Percentiles rank a stretch among this genome's conserved stretches.
These are phyloP conservation scores for Anastatus disparis DNA, from an alignment of 1,140 invertebrate species.

Conservation along the genomic window DNA sequence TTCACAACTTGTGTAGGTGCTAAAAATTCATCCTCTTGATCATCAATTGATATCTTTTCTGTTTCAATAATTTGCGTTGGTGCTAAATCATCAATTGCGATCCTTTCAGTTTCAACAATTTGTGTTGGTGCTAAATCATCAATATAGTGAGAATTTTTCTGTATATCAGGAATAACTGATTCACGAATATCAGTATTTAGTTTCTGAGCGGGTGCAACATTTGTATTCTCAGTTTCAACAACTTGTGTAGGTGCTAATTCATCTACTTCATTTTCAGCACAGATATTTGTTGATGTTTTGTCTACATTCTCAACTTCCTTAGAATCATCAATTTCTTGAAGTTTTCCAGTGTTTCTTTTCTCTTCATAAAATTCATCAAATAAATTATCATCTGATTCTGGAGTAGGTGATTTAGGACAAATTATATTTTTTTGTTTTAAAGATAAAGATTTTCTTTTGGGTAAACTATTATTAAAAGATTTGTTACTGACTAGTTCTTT, in stretches of 20 bases:
- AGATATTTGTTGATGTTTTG: too few species aligned
- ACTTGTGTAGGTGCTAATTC: background rate
- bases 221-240: too few species aligned
- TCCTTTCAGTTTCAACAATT: too few species aligned
- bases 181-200: too few species aligned
- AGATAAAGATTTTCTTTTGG: background rate
- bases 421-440: background rate
- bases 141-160: too few species aligned
- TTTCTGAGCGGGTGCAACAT: too few species aligned
- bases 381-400: constrained; percentile 23
- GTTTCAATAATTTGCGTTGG: background rate
- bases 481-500: background rate
- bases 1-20: background rate
- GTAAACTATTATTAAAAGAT: background rate
- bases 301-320: background rate
- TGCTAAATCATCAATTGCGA: background rate
- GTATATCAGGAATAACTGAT: too few species aligned
- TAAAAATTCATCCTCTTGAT: background rate
- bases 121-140: background rate
- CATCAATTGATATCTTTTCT: background rate
- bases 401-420: background rate
- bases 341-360: background rate
- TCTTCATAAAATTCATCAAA: background rate
- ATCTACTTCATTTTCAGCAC: background rate
- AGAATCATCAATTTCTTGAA: background rate